Conservation (phyloP, 2,113 vertebrate genomes). For the Martes martes region DNA sequence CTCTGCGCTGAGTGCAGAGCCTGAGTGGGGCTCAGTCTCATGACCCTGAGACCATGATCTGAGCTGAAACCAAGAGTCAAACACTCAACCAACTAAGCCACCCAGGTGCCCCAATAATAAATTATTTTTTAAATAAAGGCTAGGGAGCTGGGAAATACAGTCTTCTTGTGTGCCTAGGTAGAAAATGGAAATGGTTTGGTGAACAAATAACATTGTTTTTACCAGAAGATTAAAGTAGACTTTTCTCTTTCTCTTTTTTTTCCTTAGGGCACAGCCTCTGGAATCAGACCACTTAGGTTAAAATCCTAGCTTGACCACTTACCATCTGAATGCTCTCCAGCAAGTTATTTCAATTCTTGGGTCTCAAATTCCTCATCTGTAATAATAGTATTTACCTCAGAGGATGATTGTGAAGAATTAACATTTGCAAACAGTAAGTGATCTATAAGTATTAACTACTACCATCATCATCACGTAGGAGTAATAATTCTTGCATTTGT, state of each 20-base stretch:
- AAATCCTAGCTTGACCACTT: neutral
- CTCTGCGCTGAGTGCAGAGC: neutral
- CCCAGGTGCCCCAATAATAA: neutral
- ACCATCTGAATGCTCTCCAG: neutral
- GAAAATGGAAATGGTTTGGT: neutral
- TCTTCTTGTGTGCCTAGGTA: neutral
- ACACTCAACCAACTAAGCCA: neutral
- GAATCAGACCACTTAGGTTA: neutral
- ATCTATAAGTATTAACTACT: neutral
- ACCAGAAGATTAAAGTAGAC: neutral
- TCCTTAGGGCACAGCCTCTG: neutral
- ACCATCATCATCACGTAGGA: neutral
- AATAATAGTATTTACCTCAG: neutral
- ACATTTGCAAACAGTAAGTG: neutral
- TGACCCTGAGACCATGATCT: neutral
- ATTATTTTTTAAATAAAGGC: neutral
- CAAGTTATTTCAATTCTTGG: neutral
- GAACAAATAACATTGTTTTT: neutral
- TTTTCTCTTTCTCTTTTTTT: neutral
- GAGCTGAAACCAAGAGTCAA: neutral
- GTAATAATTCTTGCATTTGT: neutral
- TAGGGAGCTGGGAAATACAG: neutral
- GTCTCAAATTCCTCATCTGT: slow-evolving; percentile 1
- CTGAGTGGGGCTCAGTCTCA: neutral
- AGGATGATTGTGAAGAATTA: neutral